Evolutionary conservation across 2,797 vertebrate genomes (phyloP).

Genomic region (Muscicapa comitata): DNA sequence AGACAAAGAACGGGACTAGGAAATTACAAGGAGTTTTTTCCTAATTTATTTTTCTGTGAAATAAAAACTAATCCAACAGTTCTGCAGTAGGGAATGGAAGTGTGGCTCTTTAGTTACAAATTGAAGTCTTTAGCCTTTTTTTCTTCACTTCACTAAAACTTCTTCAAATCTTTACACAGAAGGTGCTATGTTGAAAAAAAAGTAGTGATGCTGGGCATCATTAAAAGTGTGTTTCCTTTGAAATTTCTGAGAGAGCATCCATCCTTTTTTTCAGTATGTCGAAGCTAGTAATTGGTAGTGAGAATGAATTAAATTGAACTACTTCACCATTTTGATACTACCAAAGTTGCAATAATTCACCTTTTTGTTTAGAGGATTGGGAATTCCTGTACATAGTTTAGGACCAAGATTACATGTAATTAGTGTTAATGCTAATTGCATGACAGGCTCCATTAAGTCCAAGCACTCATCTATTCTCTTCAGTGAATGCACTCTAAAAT

Average conservation of each 20-base stretch:
- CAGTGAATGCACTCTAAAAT: neutral
- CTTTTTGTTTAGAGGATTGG: constrained; percentile 1
- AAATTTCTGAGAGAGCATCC: neutral
- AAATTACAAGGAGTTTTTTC: neutral
- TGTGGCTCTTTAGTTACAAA: neutral
- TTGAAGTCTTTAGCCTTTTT: neutral
- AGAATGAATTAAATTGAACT: neutral
- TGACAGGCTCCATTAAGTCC: constrained; percentile 11
- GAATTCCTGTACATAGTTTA: neutral
- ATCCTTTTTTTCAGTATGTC: neutral
- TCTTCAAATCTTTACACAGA: neutral
- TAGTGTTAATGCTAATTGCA: constrained; percentile 52
- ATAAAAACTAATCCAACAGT: neutral
- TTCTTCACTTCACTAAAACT: neutral
- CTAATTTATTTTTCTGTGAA: neutral
- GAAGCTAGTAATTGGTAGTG: neutral
- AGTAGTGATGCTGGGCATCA: neutral
- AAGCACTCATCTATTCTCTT: neutral
- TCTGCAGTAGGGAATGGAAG: neutral
- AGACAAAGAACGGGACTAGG: neutral
- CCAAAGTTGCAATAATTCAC: neutral
- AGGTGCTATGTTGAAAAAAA: neutral
- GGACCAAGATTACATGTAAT: constrained; percentile 34
- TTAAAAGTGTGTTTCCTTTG: neutral
- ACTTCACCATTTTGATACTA: neutral